Evolutionary conservation across 1,140 invertebrate species (phyloP), one percentile per base, ranked within the genome.

Genomic region (Notospermus geniculatus): DNA sequence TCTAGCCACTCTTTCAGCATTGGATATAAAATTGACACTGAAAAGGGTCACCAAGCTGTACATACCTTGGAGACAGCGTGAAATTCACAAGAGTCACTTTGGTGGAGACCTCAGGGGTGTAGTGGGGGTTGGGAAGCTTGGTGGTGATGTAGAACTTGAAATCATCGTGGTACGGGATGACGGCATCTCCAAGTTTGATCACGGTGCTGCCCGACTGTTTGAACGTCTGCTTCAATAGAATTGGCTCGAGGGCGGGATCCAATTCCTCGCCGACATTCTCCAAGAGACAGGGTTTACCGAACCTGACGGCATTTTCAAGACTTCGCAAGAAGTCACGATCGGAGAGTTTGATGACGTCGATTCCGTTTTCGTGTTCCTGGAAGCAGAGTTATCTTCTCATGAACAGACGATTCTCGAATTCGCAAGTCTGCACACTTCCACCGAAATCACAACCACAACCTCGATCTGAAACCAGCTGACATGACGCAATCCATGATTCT

Each of bases 21-120:
- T n/a, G n/a, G n/a, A n/a, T n/a, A n/a, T n/a, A n/a, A n/a, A n/a
- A n/a, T n/a, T n/a, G n/a, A n/a, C n/a, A n/a, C n/a, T n/a, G n/a
- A n/a, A n/a, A n/a, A n/a, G n/a, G n/a, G n/a, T n/a, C n/a, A n/a
- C n/a, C n/a, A n/a, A n/a, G n/a, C n/a, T n/a, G 32, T 13, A n/a
- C 58, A 65, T 52, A 80, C 45, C 86, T 88, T 2, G 87, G 86
- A 0, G 91, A 93, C 0, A 95, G 89, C 0, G 91, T 91, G 72
- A 94, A 94, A 79, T 95, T 94, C 11, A 95, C 89, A 2, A 94
- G 82, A 0, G 91, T 93, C 1, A 94, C 91, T 84, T 92, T 91
- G 55, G 93, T 92, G 74, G 91, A 93, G 52, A 93, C 86, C 75
- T 94, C 91, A 2, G 92, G 92, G 54, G 93, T 82, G 79, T 95